Evolutionary conservation across 2,797 vertebrate species (phyloP).

Genomic region (Poecilia picta): DNA sequence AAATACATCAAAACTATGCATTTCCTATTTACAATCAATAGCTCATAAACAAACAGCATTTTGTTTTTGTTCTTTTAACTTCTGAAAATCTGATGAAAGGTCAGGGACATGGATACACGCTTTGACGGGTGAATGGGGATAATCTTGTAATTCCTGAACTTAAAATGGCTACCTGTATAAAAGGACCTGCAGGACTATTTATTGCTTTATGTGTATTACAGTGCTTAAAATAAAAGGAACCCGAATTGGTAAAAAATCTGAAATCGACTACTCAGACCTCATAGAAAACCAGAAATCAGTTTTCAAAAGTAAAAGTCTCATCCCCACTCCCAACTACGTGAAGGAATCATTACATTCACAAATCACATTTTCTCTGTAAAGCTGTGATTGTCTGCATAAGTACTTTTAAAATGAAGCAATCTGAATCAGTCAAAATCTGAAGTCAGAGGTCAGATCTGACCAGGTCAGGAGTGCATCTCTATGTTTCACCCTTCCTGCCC

Average conservation of each 20-base stretch:
- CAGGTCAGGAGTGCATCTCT: not conserved
- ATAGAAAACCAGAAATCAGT: not conserved
- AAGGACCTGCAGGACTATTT: not conserved
- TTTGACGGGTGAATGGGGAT: not conserved
- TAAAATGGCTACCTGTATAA: not conserved
- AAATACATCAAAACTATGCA: not conserved
- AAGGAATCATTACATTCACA: not conserved
- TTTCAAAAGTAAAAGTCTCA: not conserved
- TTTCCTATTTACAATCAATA: not conserved
- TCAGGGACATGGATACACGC: not conserved
- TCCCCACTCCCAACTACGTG: not conserved
- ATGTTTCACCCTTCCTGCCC: not conserved
- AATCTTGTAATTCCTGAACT: not conserved
- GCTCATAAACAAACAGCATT: not conserved
- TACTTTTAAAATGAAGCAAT: not conserved
- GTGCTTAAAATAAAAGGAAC: not conserved
- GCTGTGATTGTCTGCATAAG: not conserved
- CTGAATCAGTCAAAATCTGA: not conserved
- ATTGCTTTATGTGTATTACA: not conserved
- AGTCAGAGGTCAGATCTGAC: not conserved
- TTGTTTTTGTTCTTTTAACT: not conserved
- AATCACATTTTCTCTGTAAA: not conserved
- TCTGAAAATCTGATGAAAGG: not conserved
- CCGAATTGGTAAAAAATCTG: not conserved
- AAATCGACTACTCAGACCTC: not conserved